A percentile compares a stretch with the other conserved stretches of the same genome.
Evolutionary conservation across 2,797 vertebrate genomes (phyloP).

Genomic region (Brotula barbata): DNA sequence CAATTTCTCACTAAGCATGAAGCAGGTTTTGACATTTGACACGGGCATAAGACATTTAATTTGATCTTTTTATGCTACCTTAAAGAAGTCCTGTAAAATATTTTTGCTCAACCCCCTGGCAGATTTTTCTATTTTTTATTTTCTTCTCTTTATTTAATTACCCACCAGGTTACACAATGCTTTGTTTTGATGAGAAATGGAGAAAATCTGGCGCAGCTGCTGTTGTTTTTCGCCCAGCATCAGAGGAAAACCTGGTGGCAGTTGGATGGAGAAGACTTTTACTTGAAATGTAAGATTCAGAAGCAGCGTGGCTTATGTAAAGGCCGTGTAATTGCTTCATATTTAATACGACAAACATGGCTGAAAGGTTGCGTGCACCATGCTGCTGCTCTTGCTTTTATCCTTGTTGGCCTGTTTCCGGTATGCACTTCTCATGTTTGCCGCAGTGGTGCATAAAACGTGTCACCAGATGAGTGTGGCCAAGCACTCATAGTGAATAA

Average conservation of each 20-base stretch:
- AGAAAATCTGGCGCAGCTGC: not conserved
- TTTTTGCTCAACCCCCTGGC: no score
- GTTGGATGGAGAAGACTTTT: not conserved
- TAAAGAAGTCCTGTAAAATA: no score
- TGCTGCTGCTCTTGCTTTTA: conserved; percentile 56
- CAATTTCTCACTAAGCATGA: no score
- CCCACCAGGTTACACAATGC: no score
- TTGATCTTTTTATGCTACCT: no score
- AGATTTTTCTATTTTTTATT: no score
- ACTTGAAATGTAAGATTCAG: conserved; percentile 44
- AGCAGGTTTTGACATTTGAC: no score
- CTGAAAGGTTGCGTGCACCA: conserved; percentile 59
- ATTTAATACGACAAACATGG: conserved; percentile 74
- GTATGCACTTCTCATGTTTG: conserved; percentile 79
- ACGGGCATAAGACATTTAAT: no score
- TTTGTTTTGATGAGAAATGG: not conserved
- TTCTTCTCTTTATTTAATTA: no score
- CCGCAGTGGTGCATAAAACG: conserved; percentile 75
- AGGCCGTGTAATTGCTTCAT: conserved; percentile 71
- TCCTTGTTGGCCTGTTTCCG: conserved; percentile 59
- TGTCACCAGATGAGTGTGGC: conserved; percentile 55
- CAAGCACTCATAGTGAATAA: conserved; percentile 49
- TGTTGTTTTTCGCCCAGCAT: conserved; percentile 16
- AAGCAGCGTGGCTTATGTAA: conserved; percentile 40
- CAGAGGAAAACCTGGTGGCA: conserved; percentile 7